Evolutionary conservation across 2,113 vertebrate genomes (phyloP).

Genomic region (Eulacestoma nigropectus): DNA sequence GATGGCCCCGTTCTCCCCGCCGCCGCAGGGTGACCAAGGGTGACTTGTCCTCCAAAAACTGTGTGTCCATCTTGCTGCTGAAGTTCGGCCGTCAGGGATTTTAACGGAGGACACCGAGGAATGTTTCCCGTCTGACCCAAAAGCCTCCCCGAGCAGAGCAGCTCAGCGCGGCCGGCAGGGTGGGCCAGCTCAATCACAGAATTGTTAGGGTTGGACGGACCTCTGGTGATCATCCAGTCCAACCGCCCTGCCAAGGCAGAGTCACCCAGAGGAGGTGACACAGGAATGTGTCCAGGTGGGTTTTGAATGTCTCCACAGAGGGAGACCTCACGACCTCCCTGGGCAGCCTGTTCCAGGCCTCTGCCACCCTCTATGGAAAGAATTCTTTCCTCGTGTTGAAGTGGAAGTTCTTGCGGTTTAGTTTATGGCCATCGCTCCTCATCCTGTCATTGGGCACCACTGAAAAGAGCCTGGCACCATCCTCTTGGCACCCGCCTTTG

Average conservation of each 20-base stretch:
- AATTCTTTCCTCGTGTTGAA: not conserved
- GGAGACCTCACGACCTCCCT: not conserved
- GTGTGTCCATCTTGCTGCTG: not conserved
- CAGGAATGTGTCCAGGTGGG: no score
- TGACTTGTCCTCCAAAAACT: not conserved
- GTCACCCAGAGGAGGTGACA: not conserved
- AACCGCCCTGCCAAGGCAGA: not conserved
- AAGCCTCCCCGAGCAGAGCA: not conserved
- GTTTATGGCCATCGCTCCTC: not conserved
- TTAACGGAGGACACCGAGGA: rapidly evolving
- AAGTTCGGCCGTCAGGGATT: no score
- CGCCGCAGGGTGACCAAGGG: no score
- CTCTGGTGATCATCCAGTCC: not conserved
- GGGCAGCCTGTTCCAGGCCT: not conserved
- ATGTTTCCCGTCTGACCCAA: rapidly evolving
- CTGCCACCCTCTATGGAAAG: not conserved
- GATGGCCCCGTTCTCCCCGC: rapidly evolving
- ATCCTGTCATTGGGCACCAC: not conserved
- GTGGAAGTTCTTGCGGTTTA: not conserved
- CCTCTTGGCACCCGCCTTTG: not conserved
- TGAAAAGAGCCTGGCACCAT: not conserved
- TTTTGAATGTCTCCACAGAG: not conserved
- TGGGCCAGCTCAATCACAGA: not conserved
- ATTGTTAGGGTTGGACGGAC: not conserved
- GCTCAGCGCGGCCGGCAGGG: not conserved